These are phyloP conservation scores for Callyntrura sp. DNA, from an alignment of 2,888 invertebrate genomes.

Conservation along the genomic window DNA sequence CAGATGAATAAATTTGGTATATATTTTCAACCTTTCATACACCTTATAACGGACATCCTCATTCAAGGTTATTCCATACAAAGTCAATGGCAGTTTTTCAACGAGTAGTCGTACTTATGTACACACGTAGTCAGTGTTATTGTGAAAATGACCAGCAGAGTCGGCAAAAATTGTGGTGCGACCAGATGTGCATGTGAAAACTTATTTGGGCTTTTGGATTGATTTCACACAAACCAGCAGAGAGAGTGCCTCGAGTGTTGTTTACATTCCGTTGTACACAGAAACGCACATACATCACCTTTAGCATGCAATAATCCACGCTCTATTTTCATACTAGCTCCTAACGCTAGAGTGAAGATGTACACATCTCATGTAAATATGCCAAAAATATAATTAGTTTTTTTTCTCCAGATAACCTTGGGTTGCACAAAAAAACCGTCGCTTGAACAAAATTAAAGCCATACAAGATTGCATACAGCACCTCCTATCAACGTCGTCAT, in stretches of 20 bases:
- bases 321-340: no score
- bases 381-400: conserved; percentile 5
- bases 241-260: no score
- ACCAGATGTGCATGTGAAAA: background rate
- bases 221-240: conserved; percentile 23
- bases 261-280: no score
- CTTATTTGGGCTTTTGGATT: background rate
- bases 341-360: no score
- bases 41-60: no score
- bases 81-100: conserved; percentile 20
- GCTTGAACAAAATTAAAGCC: conserved; percentile 1
- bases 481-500: background rate
- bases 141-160: no score
- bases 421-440: background rate
- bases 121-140: no score
- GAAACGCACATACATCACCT: no score
- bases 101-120: background rate
- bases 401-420: conserved; percentile 35
- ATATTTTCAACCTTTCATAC: no score
- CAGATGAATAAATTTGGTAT: no score
- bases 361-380: no score
- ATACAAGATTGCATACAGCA: background rate
- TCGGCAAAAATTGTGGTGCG: background rate
- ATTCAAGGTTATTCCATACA: background rate
- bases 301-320: no score